phyloP scores from a whole-genome alignment of 2,797 vertebrate genomes.

The Australoheros facetus region DNA sequence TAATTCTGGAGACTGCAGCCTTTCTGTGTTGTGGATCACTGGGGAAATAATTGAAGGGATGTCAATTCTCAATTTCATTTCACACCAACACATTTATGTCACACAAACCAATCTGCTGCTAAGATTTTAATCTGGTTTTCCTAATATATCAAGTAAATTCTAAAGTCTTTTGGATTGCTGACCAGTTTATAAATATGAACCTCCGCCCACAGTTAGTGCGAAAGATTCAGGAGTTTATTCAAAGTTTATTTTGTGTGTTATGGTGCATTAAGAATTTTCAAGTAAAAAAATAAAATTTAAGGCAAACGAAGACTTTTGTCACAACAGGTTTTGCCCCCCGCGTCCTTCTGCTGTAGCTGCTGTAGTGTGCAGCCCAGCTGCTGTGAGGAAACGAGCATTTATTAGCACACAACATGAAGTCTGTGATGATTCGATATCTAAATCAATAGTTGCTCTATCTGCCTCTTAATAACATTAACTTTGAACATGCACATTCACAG shows the following conservation, averaged over 20 bases:
- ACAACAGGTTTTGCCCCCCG: rapidly evolving
- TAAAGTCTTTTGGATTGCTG: neutral
- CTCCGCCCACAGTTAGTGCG: rapidly evolving
- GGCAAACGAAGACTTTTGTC: neutral
- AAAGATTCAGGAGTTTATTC: neutral
- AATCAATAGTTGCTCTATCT: conserved; percentile 22
- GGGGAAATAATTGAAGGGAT: neutral
- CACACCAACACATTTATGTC: neutral
- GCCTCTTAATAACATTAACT: conserved; percentile 14
- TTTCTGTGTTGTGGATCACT: neutral
- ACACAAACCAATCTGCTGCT: neutral
- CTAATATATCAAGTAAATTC: neutral
- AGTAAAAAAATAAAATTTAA: neutral
- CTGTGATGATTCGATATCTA: conserved; percentile 22
- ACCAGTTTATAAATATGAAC: neutral
- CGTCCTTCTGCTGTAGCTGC: neutral
- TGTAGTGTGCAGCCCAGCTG: neutral
- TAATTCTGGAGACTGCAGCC: neutral
- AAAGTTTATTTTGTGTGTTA: neutral
- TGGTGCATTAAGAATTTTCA: neutral
- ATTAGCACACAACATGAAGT: conserved; percentile 11
- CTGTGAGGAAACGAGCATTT: conserved; percentile 7
- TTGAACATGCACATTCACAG: neutral
- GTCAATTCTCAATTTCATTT: rapidly evolving
- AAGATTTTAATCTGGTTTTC: neutral